phyloP scores from a whole-genome alignment of 2,888 invertebrate genomes.

The Gastracanthus pulcherrimus region DNA sequence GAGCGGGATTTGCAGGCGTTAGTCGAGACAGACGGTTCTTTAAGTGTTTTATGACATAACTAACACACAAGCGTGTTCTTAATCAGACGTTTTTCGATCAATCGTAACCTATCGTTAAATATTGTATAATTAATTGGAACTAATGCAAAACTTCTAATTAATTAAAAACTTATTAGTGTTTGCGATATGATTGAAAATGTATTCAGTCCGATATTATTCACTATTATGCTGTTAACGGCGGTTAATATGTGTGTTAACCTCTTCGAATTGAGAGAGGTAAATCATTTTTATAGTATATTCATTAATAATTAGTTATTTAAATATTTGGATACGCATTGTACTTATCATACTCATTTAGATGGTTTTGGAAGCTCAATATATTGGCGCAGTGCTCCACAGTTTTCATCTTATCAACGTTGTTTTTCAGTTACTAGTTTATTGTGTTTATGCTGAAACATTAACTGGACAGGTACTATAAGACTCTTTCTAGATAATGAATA shows the following conservation, averaged over 20 bases:
- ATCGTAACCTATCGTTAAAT: no score
- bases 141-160: not conserved
- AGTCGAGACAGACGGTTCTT: no score
- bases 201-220: constrained; percentile 4
- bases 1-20: no score
- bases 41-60: no score
- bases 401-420: constrained; percentile 1
- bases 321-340: not conserved
- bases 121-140: no score
- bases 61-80: no score
- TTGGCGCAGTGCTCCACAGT: not conserved
- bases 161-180: not conserved
- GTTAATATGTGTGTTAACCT: constrained; percentile 8
- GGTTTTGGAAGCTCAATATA: not conserved
- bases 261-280: constrained; percentile 3
- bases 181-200: not conserved
- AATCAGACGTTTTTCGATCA: no score
- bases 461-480: not conserved
- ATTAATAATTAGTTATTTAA: not conserved
- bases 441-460: not conserved
- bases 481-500: not conserved
- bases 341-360: not conserved
- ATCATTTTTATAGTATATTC: not conserved
- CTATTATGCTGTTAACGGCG: not conserved
- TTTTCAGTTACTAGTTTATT: not conserved